Evolutionary conservation across 2,797 vertebrate genomes (phyloP).

Genomic region (Gorsachius magnificus): DNA sequence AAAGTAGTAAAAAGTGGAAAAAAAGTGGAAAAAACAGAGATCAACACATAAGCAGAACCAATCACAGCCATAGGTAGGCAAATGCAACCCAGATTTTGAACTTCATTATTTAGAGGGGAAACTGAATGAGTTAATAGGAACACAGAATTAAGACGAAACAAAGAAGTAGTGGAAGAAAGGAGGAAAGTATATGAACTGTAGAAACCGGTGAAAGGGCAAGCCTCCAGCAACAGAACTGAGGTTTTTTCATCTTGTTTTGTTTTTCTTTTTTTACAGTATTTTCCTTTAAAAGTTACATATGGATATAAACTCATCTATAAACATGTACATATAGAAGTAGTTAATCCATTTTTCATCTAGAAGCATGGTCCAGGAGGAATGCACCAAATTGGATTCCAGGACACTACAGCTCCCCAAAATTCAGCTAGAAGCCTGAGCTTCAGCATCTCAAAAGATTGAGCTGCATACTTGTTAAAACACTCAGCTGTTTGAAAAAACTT

Average conservation of each 20-base stretch:
- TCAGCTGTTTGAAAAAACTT: not conserved
- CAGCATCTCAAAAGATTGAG: not conserved
- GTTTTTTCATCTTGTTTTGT: accelerated
- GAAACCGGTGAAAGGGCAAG: not conserved
- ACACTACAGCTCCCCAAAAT: not conserved
- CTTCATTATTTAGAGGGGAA: not conserved
- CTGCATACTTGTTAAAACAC: not conserved
- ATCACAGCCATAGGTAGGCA: not conserved
- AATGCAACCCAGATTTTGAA: not conserved
- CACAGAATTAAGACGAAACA: not conserved
- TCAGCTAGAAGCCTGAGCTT: not conserved
- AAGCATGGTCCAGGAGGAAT: not conserved
- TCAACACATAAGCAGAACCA: not conserved
- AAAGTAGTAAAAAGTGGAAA: not conserved
- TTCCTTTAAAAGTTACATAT: not conserved
- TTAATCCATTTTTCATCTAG: not conserved
- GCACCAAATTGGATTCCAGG: not conserved
- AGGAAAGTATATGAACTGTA: not conserved
- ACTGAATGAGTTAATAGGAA: not conserved
- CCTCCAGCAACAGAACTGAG: not conserved
- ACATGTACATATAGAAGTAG: not conserved
- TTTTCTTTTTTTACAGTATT: not conserved
- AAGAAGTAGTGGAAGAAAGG: not conserved
- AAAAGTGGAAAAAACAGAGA: not conserved
- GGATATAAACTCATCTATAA: not conserved